Percentiles rank a stretch among this genome's conserved stretches.
phyloP scores from a whole-genome alignment of 1,140 invertebrate genomes.

The Magallana angulata region DNA sequence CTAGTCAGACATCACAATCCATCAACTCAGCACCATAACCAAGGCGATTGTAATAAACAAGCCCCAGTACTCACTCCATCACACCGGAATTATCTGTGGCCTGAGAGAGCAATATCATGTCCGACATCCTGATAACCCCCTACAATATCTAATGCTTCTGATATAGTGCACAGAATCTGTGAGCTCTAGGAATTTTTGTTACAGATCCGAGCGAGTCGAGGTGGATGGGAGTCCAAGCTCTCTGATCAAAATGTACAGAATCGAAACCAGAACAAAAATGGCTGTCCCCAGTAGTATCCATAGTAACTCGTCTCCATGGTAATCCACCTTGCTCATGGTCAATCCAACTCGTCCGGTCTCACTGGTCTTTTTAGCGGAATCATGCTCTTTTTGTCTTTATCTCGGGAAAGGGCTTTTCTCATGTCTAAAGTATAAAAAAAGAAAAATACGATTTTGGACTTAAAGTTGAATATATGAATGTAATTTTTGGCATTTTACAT shows the following conservation, averaged over 20 bases:
- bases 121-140: neutral
- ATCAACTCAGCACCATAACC: conserved; percentile 13
- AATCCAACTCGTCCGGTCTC: conserved; percentile 95
- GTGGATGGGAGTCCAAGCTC: neutral
- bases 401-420: conserved; percentile 97
- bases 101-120: conserved; percentile 23
- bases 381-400: conserved; percentile 94
- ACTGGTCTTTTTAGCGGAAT: conserved; percentile 96
- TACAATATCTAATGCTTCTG: neutral
- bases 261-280: conserved; percentile 38
- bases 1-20: neutral
- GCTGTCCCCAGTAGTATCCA: conserved; percentile 42
- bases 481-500: neutral
- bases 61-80: neutral
- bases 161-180: neutral
- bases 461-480: neutral
- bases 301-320: conserved; percentile 55
- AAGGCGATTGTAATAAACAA: neutral
- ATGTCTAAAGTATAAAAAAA: conserved; percentile 89
- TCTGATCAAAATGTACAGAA: conserved; percentile 19
- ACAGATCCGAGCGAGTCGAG: neutral
- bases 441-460: neutral
- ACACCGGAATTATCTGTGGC: neutral
- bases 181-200: neutral
- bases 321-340: conserved; percentile 68